Percentiles rank a stretch among this genome's conserved stretches.
Evolutionary conservation across 2,797 vertebrate species (phyloP).

Genomic region (Pristis pectinata): DNA sequence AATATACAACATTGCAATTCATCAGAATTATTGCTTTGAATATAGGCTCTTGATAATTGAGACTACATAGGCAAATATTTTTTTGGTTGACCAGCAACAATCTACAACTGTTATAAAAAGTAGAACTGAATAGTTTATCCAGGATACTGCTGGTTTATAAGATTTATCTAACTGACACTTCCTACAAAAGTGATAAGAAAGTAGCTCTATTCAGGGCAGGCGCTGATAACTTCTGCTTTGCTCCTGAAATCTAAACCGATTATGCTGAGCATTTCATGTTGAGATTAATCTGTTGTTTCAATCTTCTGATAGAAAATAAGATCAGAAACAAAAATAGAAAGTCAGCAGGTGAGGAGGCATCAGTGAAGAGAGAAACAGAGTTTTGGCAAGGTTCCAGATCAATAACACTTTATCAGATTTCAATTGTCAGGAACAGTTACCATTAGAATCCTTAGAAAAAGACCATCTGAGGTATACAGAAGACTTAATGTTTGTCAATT

Average conservation of each 20-base stretch:
- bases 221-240: not conserved
- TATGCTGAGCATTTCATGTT: not conserved
- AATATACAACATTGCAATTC: not conserved
- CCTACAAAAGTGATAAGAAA: not conserved
- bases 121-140: not conserved
- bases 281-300: not conserved
- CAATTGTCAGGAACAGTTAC: not conserved
- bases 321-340: not conserved
- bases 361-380: too few relatives aligned
- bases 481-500: not conserved
- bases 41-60: not conserved
- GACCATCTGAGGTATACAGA: not conserved
- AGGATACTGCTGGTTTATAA: not conserved
- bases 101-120: not conserved
- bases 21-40: not conserved
- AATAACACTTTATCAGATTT: too few relatives aligned
- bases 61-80: not conserved
- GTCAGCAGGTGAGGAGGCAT: too few relatives aligned
- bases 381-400: too few relatives aligned
- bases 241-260: not conserved
- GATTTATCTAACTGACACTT: not conserved
- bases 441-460: not conserved
- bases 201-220: not conserved
- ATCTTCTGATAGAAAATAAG: not conserved
- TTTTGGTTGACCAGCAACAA: not conserved